phyloP scores from a whole-genome alignment of 1,140 invertebrate species.

The Drosophila jambulina region DNA sequence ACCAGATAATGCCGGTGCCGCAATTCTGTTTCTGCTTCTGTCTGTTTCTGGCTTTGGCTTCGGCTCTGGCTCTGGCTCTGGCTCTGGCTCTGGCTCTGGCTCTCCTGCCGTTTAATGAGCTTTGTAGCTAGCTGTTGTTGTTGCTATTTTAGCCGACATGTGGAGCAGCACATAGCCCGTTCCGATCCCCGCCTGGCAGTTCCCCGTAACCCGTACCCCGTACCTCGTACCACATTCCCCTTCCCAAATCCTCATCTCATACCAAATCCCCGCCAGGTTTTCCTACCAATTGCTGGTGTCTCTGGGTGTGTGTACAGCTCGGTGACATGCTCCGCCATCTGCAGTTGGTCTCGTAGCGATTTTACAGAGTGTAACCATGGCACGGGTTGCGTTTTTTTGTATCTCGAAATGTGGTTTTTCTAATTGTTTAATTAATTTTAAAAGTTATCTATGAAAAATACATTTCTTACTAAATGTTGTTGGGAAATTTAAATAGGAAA shows the following conservation, averaged over 20 bases:
- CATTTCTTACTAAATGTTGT: neutral
- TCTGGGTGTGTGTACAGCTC: constrained; percentile 8
- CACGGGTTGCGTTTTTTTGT: constrained; percentile 2
- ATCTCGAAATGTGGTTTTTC: neutral
- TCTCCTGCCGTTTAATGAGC: constrained; percentile 66
- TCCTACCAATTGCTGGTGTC: constrained; percentile 16
- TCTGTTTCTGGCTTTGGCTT: constrained; percentile 20
- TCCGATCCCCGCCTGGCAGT: neutral
- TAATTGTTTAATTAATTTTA: neutral
- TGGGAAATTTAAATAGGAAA: too few relatives aligned
- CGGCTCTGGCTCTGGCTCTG: constrained; percentile 32
- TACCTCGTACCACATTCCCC: neutral
- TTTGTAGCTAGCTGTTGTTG: constrained; percentile 46
- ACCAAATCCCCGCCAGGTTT: constrained; percentile 11
- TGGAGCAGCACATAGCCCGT: constrained; percentile 26
- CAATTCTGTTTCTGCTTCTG: constrained; percentile 51
- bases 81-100: constrained; percentile 30
- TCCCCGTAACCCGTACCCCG: too few relatives aligned
- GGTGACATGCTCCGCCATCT: constrained; percentile 36
- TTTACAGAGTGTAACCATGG: constrained; percentile 20
- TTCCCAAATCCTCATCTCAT: neutral
- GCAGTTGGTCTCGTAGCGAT: constrained; percentile 32
- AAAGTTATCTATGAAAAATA: neutral
- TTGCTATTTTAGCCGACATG: constrained; percentile 44
- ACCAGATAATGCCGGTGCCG: constrained; percentile 61